Conservation (phyloP, 2,888 invertebrate genomes). For the Podabrus alpinus region DNA sequence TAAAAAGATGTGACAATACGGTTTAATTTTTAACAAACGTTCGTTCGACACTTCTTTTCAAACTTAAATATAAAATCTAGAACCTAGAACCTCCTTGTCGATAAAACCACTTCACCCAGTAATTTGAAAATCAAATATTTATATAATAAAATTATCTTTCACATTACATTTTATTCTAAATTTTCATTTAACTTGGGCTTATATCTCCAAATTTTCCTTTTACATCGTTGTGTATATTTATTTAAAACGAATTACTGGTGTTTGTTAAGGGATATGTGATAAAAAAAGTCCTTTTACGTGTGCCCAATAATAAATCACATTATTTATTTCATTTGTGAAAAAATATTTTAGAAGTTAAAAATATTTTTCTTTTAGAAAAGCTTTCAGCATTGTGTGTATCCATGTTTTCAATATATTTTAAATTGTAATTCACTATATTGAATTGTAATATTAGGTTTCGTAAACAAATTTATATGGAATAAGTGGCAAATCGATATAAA, state of each 20-base stretch:
- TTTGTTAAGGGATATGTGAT: background rate
- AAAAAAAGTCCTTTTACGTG: background rate
- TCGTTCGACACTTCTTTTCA: background rate
- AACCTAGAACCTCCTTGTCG: background rate
- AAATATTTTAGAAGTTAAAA: background rate
- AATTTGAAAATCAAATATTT: background rate
- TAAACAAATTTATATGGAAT: background rate
- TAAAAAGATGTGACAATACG: background rate
- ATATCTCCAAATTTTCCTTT: background rate
- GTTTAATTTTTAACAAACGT: background rate
- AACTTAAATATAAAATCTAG: background rate
- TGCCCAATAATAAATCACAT: background rate
- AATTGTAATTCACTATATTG: background rate
- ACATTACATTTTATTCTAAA: background rate
- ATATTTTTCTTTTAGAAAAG: background rate
- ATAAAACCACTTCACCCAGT: background rate
- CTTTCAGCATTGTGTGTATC: background rate
- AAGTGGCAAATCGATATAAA: background rate
- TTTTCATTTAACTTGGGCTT: background rate
- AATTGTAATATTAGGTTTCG: background rate
- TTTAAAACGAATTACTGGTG: background rate
- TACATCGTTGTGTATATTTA: background rate
- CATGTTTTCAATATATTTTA: background rate
- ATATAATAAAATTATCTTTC: background rate
- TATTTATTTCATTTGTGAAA: background rate